Percentiles rank a stretch among this genome's conserved stretches.
phyloP scores from a whole-genome alignment of 2,113 vertebrate species.

The Aspiorhynchus laticeps region DNA sequence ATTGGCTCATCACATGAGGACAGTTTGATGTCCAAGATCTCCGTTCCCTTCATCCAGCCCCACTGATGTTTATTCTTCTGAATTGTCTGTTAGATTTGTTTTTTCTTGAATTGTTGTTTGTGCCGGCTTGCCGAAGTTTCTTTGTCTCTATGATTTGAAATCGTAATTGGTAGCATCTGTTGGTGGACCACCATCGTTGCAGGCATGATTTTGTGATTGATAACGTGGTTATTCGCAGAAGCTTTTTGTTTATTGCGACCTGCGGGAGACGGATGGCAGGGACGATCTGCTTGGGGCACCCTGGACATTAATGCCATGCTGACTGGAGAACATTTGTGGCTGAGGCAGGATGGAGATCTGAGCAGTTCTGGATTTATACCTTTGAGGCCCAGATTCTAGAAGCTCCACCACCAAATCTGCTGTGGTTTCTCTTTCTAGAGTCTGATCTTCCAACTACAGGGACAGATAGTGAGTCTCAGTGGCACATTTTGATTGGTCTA shows the following conservation, averaged over 20 bases:
- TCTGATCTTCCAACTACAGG: background rate
- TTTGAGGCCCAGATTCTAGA: background rate
- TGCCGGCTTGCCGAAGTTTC: background rate
- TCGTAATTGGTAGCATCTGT: conserved; percentile 18
- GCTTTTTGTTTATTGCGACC: background rate
- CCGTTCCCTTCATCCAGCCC: background rate
- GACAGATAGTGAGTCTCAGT: too few relatives aligned
- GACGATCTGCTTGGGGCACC: background rate
- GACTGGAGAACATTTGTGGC: conserved; percentile 24
- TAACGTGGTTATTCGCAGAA: background rate
- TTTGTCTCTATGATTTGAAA: conserved; percentile 7
- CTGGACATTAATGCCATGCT: background rate
- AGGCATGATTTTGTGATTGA: background rate
- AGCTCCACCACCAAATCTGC: background rate
- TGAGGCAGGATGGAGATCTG: background rate
- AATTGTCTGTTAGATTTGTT: background rate
- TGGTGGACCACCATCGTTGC: background rate
- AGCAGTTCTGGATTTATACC: background rate
- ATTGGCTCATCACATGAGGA: background rate
- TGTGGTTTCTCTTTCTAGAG: background rate
- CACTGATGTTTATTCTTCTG: conserved; percentile 5
- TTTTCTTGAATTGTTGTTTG: conserved; percentile 10
- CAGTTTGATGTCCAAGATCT: background rate
- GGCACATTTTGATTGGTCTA: background rate
- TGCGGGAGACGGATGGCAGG: background rate